Evolutionary conservation across 2,888 invertebrate genomes (phyloP), one percentile per base, ranked within the genome.

Genomic region (Andrena marginata): DNA sequence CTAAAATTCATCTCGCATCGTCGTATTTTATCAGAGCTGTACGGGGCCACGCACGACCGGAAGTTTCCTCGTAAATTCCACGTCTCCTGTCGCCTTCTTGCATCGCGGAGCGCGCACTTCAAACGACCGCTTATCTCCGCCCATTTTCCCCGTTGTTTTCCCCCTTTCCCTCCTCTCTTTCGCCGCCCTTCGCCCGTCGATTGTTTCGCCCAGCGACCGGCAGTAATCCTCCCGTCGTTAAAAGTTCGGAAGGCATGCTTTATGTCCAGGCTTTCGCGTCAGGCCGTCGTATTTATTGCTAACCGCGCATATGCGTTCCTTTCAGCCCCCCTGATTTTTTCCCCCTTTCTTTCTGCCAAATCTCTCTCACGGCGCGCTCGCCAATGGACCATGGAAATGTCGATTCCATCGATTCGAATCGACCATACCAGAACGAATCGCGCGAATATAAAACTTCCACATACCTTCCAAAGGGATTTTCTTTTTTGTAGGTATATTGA

Each of bases 91-190:
- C 60, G 70, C 20, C 54, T 35, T 73, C 23, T 65, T 65, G 29
- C 42, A n/a, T n/a, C 60, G n/a, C 42, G 26, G 8, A 13, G 60
- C 20, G 26, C 76, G 16, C n/a, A 26, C 54, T 64, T 56, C 48
- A 33, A 73, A 77, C 77, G 35, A 16, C 20, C 74, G 77, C 59
- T 77, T 77, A 77, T 74, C 75, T 77, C 33, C 48, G n/a, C 1
- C 64, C 64, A 31, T 64, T 64, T 72, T 71, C 23, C 23, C 54
- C 33, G 6, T 54, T 13, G 51, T 64, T 33, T 33, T 29, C 20
- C 29, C 5, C 48, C 48, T 20, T 26, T 42, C 5, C 31, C 4
- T 26, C 20, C n/a, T 42, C 16, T 35, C 2, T 10, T 20, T 35
- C 10, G 5, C 23, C n/a, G 20, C 10, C 42, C 8, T 65, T 23